Conservation (phyloP, 2,113 vertebrate species). For the Tympanuchus pallidicinctus region DNA sequence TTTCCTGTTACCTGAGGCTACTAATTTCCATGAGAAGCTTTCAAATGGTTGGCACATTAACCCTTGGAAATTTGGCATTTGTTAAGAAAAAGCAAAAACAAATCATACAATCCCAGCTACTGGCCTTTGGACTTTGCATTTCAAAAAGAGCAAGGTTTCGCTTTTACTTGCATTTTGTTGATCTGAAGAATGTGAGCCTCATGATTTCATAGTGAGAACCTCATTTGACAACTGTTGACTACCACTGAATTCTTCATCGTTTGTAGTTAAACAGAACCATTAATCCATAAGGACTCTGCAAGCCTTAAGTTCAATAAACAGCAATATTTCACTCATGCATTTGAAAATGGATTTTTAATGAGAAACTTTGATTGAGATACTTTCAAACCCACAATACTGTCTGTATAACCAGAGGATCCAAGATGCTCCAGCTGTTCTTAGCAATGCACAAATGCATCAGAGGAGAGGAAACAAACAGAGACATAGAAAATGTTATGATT, state of each 20-base stretch:
- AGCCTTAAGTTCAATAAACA: neutral
- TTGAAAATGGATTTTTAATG: neutral
- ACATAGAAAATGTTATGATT: neutral
- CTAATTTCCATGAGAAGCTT: neutral
- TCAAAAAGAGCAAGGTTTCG: neutral
- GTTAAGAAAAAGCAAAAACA: neutral
- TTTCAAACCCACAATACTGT: neutral
- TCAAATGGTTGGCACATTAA: neutral
- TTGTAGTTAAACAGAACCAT: neutral
- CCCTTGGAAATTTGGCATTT: neutral
- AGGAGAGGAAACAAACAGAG: neutral
- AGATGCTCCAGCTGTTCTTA: neutral
- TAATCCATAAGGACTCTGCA: neutral
- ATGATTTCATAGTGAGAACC: neutral
- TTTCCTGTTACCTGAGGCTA: conserved; percentile 1
- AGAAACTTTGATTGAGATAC: neutral
- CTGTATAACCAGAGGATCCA: neutral
- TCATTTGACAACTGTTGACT: neutral
- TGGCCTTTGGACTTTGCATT: neutral
- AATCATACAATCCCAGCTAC: neutral
- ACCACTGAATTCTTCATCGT: neutral
- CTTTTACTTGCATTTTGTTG: neutral
- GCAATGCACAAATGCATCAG: neutral
- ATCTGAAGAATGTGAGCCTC: neutral
- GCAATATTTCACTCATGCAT: neutral